Base-by-base conservation (phyloP, 2,113 vertebrate genomes). In the Trematomus loennbergii region DNA sequence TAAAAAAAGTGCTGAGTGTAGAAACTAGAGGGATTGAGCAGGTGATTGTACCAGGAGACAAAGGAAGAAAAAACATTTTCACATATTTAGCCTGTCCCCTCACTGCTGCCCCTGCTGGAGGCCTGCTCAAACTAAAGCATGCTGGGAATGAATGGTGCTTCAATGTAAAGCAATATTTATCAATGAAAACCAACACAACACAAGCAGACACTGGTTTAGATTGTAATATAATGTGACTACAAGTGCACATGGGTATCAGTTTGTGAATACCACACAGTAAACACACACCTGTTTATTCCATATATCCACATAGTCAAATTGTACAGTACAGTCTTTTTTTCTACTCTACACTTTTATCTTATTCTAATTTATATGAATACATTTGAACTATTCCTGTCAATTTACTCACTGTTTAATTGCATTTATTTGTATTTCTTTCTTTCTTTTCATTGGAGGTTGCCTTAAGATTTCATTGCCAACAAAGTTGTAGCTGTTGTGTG, bases 101-200 rank as follows among this genome's bases (percentile, higher is more conserved):
- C 58, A 1, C 43, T 68, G 69, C 76, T 82, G 83, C 79, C 85
- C 54, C 92, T 93, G 69, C 79, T 89, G 91, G 84, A 67, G 11
- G 0, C 0, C 2, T 7, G 1, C 5, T 3, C 40, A 2, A 82
- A 76, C 75, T 62, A 10, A 84, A 81, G 67, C 59, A 0, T 16
- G n/a, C 5, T 72, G 40, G 9, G 36, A 9, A 25, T 58, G 1
- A 70, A 58, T 11, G 12, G 9, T 1, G 5, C 29, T 33, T 25
- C 9, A 29, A 40, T 40, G 29, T 18, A 64, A 65, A 72, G 36
- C 36, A 40, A 40, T 40, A 40, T 40, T 40, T 40, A 40, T 40
- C 36, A 40, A 40, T 40, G 36, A 40, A 40, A 40, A 40, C 36
- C 36, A 40, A 29, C 29, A 61, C 45, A 49, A 62, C 2, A 0